A percentile compares a stretch with the other conserved stretches of the same genome.
These are phyloP conservation scores for Catharus minimus DNA, from an alignment of 2,113 vertebrate genomes.

Conservation along the genomic window DNA sequence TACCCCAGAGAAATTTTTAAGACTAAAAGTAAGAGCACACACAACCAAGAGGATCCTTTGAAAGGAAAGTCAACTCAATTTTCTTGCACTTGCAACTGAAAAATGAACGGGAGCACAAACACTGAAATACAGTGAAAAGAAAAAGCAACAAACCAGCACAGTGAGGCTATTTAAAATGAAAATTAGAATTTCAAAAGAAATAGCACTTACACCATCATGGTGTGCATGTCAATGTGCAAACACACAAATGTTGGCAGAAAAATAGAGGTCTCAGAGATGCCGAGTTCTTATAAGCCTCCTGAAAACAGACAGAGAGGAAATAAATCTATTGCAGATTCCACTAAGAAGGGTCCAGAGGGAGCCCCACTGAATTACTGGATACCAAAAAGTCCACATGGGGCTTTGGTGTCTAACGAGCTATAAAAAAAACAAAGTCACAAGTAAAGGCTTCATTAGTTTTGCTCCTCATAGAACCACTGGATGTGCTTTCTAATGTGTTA, in stretches of 20 bases:
- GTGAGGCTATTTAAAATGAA: not conserved
- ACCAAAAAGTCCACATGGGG: not conserved
- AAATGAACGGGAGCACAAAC: not conserved
- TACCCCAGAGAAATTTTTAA: not conserved
- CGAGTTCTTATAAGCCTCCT: not conserved
- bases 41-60: not conserved
- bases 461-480: not conserved
- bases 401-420: slow-evolving; percentile 4
- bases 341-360: not conserved
- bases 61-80: not conserved
- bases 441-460: slow-evolving; percentile 34
- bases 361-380: not conserved
- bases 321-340: not conserved
- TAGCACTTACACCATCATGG: not conserved
- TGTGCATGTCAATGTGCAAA: not conserved
- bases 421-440: slow-evolving; percentile 19
- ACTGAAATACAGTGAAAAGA: not conserved
- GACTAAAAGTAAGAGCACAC: not conserved
- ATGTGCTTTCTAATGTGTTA: not conserved
- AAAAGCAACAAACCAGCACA: not conserved
- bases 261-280: not conserved
- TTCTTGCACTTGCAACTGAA: not conserved
- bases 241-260: not conserved
- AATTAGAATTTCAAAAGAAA: slow-evolving; percentile 6
- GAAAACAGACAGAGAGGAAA: slow-evolving; percentile 19